These are phyloP conservation scores for Macquaria ambigua DNA, from an alignment of 2,113 vertebrate genomes.

Conservation along the genomic window DNA sequence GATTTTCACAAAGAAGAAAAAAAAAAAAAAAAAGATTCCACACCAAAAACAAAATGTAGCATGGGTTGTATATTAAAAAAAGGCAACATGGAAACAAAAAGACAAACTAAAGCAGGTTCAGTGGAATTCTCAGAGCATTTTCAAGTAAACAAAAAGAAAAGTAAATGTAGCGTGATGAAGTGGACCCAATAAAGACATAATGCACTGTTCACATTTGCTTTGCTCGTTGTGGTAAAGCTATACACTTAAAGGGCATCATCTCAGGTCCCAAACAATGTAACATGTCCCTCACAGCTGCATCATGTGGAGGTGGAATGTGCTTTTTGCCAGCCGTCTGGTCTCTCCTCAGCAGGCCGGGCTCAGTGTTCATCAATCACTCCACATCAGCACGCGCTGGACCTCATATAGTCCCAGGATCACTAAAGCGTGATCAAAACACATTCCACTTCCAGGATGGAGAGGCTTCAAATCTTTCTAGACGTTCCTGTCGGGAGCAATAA, in stretches of 20 bases:
- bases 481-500: slow-evolving; percentile 44
- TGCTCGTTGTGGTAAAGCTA: slow-evolving; percentile 29
- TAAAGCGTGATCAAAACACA: slow-evolving; percentile 66
- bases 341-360: slow-evolving; percentile 42
- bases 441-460: slow-evolving; percentile 49
- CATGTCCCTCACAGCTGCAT: slow-evolving; percentile 20
- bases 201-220: slow-evolving; percentile 66
- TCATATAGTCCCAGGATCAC: slow-evolving; percentile 46
- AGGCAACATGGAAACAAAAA: slow-evolving; percentile 67
- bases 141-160: slow-evolving; percentile 73
- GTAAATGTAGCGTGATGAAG: slow-evolving; percentile 36
- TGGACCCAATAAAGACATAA: slow-evolving; percentile 53
- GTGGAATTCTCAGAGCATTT: slow-evolving; percentile 71
- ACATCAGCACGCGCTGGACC: slow-evolving; percentile 35
- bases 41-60: slow-evolving; percentile 24
- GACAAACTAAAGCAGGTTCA: slow-evolving; percentile 65
- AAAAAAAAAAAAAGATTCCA: background rate
- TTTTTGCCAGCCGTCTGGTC: slow-evolving; percentile 23
- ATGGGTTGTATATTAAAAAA: slow-evolving; percentile 12
- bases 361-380: slow-evolving; percentile 59
- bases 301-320: slow-evolving; percentile 52
- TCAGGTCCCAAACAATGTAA: slow-evolving; percentile 27
- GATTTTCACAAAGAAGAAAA: no score
- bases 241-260: slow-evolving; percentile 12
- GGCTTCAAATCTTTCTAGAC: slow-evolving; percentile 43